A percentile compares a stretch with the other conserved stretches of the same genome.
These are phyloP conservation scores for Brachionus manjavacas DNA, from an alignment of 1,140 invertebrate genomes.

Conservation along the genomic window DNA sequence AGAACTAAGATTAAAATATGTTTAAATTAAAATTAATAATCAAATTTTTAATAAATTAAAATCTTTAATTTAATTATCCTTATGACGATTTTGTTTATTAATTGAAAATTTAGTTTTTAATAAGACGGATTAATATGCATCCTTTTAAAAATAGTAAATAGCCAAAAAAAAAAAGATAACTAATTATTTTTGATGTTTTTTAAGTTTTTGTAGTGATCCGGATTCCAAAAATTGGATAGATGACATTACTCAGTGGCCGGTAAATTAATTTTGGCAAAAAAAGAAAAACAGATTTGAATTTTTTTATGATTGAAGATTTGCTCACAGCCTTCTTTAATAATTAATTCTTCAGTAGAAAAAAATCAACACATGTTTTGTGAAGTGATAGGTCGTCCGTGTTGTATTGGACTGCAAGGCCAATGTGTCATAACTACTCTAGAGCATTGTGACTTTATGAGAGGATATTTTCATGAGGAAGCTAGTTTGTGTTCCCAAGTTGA, in stretches of 20 bases:
- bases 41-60: too few species aligned
- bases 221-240: conserved; percentile 95
- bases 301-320: neutral
- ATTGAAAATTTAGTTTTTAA: too few species aligned
- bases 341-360: conserved; percentile 68
- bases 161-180: neutral
- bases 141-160: too few species aligned
- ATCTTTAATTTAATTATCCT: too few species aligned
- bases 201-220: conserved; percentile 55
- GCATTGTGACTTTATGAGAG: conserved; percentile 93
- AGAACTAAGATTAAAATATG: too few species aligned
- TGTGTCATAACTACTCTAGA: conserved; percentile 94
- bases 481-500: conserved; percentile 95
- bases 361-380: conserved; percentile 94
- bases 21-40: too few species aligned
- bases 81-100: too few species aligned
- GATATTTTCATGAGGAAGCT: conserved; percentile 94
- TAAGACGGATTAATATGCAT: too few species aligned
- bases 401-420: conserved; percentile 86
- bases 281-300: conserved; percentile 43
- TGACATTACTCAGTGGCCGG: conserved; percentile 96
- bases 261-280: conserved; percentile 46
- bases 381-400: conserved; percentile 94
- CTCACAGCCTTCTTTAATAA: conserved; percentile 46
- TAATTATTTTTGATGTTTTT: neutral